phyloP scores from a whole-genome alignment of 2,113 vertebrate species.

The Melanotaenia duboulayi region DNA sequence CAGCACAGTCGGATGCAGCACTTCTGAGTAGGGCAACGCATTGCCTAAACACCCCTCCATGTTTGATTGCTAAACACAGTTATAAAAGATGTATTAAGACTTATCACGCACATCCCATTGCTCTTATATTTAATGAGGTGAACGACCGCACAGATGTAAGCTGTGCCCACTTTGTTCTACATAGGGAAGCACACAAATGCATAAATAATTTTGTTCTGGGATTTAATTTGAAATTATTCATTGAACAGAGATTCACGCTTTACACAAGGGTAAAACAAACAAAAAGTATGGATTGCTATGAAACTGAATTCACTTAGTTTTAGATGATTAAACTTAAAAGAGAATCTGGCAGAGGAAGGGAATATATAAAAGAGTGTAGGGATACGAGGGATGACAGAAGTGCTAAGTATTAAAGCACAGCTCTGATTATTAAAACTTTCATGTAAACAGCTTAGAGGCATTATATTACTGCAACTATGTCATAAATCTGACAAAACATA shows the following conservation, averaged over 20 bases:
- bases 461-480: slow-evolving; percentile 42
- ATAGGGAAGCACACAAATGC: slow-evolving; percentile 15
- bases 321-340: slow-evolving; percentile 46
- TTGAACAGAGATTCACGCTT: slow-evolving; percentile 72
- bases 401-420: slow-evolving; percentile 20
- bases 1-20: slow-evolving; percentile 40
- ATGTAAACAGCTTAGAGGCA: slow-evolving; percentile 51
- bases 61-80: slow-evolving; percentile 47
- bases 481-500: slow-evolving; percentile 52
- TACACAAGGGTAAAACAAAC: slow-evolving; percentile 50
- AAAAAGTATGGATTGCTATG: slow-evolving; percentile 42
- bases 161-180: slow-evolving; percentile 22
- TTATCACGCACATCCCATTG: slow-evolving; percentile 19
- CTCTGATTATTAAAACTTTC: slow-evolving; percentile 55
- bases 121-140: slow-evolving; percentile 46
- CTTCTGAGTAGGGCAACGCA: slow-evolving; percentile 32
- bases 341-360: slow-evolving; percentile 1
- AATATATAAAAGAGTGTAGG: slow-evolving; percentile 14
- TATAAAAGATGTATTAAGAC: slow-evolving; percentile 33
- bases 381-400: slow-evolving; percentile 16
- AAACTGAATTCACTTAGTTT: slow-evolving; percentile 57
- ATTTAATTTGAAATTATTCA: slow-evolving; percentile 66
- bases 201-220: slow-evolving; percentile 44
- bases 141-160: slow-evolving; percentile 44
- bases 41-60: slow-evolving; percentile 35